Base-by-base conservation (phyloP, 1,140 invertebrate genomes). In the Sinella curviseta region DNA sequence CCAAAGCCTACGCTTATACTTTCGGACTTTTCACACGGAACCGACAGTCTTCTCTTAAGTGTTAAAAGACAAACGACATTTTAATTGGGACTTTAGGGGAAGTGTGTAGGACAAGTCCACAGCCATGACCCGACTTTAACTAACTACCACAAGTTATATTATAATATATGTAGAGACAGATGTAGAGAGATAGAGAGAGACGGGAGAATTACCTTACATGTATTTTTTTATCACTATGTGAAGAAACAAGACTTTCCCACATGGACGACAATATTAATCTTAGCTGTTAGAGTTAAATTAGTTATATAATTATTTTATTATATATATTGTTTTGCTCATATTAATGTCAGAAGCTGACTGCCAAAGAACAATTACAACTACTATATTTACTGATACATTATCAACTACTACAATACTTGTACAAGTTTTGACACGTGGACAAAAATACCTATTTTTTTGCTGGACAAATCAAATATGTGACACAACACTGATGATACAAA, bases 1-100 rank as follows among this genome's bases (percentile, higher is more conserved):
- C 74, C 74, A 75, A 75, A 75, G 74, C 74, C 74, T 75, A 75
- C 74, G 74, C 74, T 75, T 75, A 75, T 75, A 39, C 39, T 31
- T 36, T 74, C 70, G 30, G 36, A 75, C 28, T 75, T 75, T 36
- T 36, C 28, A 39, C 24, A 8, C 33, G 70, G 70, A 74, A 4
- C 4, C 31, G 4, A 1, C 24, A 17, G 12, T 74, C 24, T 36
- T n/a, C n/a, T n/a, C n/a, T n/a, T n/a, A n/a, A n/a, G n/a, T n/a
- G n/a, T n/a, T n/a, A n/a, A n/a, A n/a, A n/a, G n/a, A 48, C 14
- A 60, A 60, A 60, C 24, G 24, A 60, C 57, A 60, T 8, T 31
- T 74, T 8, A 36, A 3, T 74, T 8, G 70, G 30, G 70, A 14
- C n/a, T 14, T 67, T 8, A 12, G 8, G 24, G 8, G 31, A 31